phyloP scores from a whole-genome alignment of 2,113 vertebrate genomes.

The Paracyprichromis sp. region DNA sequence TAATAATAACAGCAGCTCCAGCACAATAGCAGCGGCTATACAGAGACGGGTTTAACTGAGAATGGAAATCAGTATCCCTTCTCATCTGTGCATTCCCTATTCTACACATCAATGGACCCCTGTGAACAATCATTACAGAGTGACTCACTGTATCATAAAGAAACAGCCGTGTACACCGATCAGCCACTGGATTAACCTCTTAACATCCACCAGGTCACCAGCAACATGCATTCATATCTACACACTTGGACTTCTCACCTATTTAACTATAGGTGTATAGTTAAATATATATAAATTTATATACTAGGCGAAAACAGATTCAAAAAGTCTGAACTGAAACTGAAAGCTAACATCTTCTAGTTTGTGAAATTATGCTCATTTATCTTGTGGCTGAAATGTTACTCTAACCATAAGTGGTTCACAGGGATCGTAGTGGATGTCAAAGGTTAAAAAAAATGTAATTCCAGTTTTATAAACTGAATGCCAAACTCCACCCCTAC shows the following conservation, averaged over 20 bases:
- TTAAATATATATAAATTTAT: no score
- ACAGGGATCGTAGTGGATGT: neutral
- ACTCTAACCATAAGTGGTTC: neutral
- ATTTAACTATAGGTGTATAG: neutral
- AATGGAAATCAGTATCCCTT: neutral
- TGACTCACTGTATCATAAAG: neutral
- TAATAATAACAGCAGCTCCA: conserved; percentile 34
- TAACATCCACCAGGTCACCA: neutral
- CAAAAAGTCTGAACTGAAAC: neutral
- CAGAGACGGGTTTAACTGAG: conserved; percentile 1
- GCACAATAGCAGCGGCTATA: neutral
- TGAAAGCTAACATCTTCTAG: neutral
- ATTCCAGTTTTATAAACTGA: neutral
- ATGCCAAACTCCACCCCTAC: neutral
- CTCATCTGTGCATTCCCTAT: neutral
- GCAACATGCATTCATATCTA: neutral
- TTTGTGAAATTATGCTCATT: neutral
- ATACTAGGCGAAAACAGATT: neutral
- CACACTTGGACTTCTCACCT: neutral
- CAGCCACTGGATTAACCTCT: neutral
- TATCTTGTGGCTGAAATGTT: neutral
- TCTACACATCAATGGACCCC: neutral
- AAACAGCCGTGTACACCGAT: neutral
- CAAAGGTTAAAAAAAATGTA: neutral
- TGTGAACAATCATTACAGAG: neutral